phyloP scores from a whole-genome alignment of 2,888 invertebrate genomes.

The Heliconius cydno region DNA sequence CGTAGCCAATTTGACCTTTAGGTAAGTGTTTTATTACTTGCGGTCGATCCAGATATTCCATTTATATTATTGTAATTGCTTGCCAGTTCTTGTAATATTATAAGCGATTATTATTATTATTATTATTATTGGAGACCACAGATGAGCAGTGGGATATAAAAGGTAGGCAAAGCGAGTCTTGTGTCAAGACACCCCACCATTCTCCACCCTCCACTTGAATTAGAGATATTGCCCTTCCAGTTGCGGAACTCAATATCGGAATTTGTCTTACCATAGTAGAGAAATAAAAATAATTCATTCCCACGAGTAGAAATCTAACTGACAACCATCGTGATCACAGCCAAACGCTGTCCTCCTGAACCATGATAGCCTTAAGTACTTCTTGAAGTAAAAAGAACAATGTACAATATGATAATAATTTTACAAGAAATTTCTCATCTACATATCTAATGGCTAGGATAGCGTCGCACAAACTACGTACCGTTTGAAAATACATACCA shows the following conservation, averaged over 20 bases:
- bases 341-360: neutral
- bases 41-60: neutral
- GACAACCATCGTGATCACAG: neutral
- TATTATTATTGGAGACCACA: neutral
- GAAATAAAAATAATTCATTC: neutral
- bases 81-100: neutral
- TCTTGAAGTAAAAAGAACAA: neutral
- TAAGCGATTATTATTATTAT: neutral
- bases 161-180: too few species aligned
- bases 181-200: too few species aligned
- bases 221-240: neutral
- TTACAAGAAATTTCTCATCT: neutral
- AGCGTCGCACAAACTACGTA: neutral
- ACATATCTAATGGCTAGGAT: neutral
- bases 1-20: conserved; percentile 10
- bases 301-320: neutral
- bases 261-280: neutral
- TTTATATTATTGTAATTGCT: conserved; percentile 11
- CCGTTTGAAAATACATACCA: conserved; percentile 39
- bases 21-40: conserved; percentile 8
- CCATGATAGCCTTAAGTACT: too few species aligned
- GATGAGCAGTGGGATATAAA: too few species aligned
- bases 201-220: too few species aligned
- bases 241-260: neutral
- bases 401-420: neutral